Evolutionary conservation across 2,113 vertebrate genomes (phyloP), one percentile per base, ranked within the genome.

Genomic region (Petrocephalus zakoni): DNA sequence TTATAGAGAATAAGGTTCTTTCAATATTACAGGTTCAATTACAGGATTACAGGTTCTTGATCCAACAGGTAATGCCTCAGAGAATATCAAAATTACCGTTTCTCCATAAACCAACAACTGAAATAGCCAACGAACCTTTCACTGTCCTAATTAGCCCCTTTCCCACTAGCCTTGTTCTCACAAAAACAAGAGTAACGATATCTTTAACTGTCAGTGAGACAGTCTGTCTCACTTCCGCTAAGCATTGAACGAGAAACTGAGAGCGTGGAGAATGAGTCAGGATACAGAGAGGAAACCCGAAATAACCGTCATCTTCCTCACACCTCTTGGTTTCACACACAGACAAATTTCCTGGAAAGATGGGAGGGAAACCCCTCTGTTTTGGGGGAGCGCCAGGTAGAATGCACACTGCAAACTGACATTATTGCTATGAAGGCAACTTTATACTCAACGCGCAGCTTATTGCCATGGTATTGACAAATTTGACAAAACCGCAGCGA

Each of bases 191-290:
- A 75, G 51, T 86, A 55, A 88, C 52, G 52, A 88, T 56, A 61
- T 83, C 88, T 93, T 94, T 95, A 95, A 95, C 94, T 89, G 91
- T 95, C 93, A 90, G 91, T 90, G 90, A 93, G 93, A 91, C 92
- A 94, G 91, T 92, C 87, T 93, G 90, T 93, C 90, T 94, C 92
- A 94, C 91, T 93, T 82, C 10, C 90, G 91, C 84, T 90, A 90
- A 93, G 72, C n/a, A 46, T 61, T 64, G 55, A 10, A 82, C 19
- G 53, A 52, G 61, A 87, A 78, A 58, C 86, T 1, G 49, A 89
- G 68, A 87, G 85, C 52, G 85, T 92, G 93, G 93, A 92, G 93
- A 95, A 95, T 96, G 95, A 96, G 93, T 96, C 94, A 95, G 94
- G 93, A 89, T 87, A 53, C 88, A 89, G 90, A 92, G 92, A 94